Conservation (phyloP, 2,797 vertebrate species). For the Astyanax mexicanus region DNA sequence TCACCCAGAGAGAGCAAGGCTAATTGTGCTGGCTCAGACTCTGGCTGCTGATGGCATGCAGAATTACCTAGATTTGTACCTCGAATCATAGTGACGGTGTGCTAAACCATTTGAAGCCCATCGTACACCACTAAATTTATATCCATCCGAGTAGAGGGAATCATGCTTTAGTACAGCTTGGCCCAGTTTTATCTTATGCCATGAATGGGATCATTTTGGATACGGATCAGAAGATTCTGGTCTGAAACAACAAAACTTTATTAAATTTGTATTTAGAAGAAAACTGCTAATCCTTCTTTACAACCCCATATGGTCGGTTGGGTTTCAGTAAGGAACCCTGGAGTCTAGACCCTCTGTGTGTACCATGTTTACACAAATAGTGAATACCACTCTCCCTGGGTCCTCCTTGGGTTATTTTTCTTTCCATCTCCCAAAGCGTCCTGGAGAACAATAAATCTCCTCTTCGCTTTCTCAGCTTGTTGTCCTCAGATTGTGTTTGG, state of each 20-base stretch:
- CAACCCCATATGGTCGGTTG: constrained; percentile 38
- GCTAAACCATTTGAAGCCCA: too few species aligned
- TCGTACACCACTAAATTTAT: too few species aligned
- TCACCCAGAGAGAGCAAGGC: too few species aligned
- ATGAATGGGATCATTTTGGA: constrained; percentile 8
- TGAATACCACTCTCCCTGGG: constrained; percentile 40
- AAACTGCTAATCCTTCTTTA: constrained; percentile 19
- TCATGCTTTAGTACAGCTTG: not conserved
- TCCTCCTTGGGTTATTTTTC: constrained; percentile 33
- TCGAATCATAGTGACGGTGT: too few species aligned
- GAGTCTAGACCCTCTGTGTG: constrained; percentile 32
- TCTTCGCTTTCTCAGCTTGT: constrained; percentile 23
- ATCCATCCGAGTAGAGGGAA: too few species aligned
- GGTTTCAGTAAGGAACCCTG: constrained; percentile 25
- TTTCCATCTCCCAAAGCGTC: constrained; percentile 39
- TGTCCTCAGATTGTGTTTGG: not conserved
- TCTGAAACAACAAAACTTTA: constrained; percentile 31
- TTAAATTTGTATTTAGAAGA: constrained; percentile 18
- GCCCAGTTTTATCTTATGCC: not conserved
- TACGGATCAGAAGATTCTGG: not conserved
- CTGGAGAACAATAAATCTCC: constrained; percentile 41
- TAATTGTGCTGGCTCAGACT: too few species aligned
- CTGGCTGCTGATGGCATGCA: too few species aligned
- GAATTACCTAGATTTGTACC: too few species aligned
- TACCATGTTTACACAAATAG: constrained; percentile 38